Percentiles rank a stretch among this genome's conserved stretches.
Conservation (phyloP, 2,888 invertebrate genomes). For the Drosophila fulvimacula region DNA sequence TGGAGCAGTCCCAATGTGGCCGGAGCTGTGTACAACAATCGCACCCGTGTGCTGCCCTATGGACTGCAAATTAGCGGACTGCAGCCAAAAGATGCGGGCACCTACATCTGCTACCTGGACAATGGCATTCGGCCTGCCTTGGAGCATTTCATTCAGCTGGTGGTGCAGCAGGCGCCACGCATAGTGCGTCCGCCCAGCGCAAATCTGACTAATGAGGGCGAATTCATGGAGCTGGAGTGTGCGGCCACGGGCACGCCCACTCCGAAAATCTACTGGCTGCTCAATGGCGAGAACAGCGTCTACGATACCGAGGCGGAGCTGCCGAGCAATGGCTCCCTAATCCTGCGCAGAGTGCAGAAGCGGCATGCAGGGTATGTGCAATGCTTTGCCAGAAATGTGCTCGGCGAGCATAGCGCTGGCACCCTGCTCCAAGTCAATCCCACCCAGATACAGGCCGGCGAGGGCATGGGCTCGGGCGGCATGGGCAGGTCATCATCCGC, state of each 20-base stretch:
- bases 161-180: slow-evolving; percentile 85
- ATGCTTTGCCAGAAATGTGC: slow-evolving; percentile 92
- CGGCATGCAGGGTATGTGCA: slow-evolving; percentile 95
- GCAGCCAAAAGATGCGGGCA: slow-evolving; percentile 88
- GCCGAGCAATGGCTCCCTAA: slow-evolving; percentile 86
- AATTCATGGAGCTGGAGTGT: slow-evolving; percentile 86
- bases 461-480: slow-evolving; percentile 14
- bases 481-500: slow-evolving; percentile 9
- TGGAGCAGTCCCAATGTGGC: slow-evolving; percentile 87
- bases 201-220: slow-evolving; percentile 85
- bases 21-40: slow-evolving; percentile 81
- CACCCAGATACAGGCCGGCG: slow-evolving; percentile 88
- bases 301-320: slow-evolving; percentile 85
- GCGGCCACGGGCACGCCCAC: slow-evolving; percentile 88
- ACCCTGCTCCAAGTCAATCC: slow-evolving; percentile 91
- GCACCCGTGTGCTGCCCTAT: slow-evolving; percentile 85
- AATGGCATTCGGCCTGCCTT: slow-evolving; percentile 86
- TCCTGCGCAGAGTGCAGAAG: slow-evolving; percentile 89
- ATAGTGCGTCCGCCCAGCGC: slow-evolving; percentile 81
- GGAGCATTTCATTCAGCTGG: slow-evolving; percentile 85
- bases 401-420: slow-evolving; percentile 87
- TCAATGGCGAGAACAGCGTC: slow-evolving; percentile 90
- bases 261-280: slow-evolving; percentile 91
- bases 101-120: slow-evolving; percentile 90
- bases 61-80: slow-evolving; percentile 87